These are phyloP conservation scores for Epinephelus malabaricus DNA, from an alignment of 2,797 vertebrate species.

Conservation along the genomic window DNA sequence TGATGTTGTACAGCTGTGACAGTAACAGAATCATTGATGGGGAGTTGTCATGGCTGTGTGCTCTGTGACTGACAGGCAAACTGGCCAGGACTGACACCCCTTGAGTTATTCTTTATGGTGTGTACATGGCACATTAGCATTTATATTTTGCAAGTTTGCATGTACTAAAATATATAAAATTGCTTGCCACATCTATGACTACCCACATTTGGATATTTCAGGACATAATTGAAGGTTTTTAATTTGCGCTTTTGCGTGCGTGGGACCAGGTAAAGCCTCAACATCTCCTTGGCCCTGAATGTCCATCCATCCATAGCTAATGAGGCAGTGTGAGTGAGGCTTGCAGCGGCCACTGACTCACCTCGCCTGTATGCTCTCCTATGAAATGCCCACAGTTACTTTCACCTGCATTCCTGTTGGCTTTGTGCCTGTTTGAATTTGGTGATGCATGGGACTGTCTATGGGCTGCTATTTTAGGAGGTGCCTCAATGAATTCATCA, in stretches of 20 bases:
- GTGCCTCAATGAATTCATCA: constrained; percentile 47
- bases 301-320: constrained; percentile 57
- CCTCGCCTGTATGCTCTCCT: constrained; percentile 15
- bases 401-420: constrained; percentile 53
- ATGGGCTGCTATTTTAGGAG: constrained; percentile 45
- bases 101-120: neutral
- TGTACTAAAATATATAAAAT: neutral
- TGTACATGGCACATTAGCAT: neutral
- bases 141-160: neutral
- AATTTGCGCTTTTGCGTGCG: constrained; percentile 21
- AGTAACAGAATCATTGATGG: constrained; percentile 11
- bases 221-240: constrained; percentile 32
- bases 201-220: neutral
- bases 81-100: constrained; percentile 13
- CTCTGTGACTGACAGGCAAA: constrained; percentile 24
- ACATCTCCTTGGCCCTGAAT: constrained; percentile 30
- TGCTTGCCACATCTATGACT: neutral
- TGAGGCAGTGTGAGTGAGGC: constrained; percentile 45
- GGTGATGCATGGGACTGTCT: constrained; percentile 40
- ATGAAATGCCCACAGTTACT: constrained; percentile 42
- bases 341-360: constrained; percentile 46
- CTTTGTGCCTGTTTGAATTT: constrained; percentile 51
- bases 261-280: constrained; percentile 38
- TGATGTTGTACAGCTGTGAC: constrained; percentile 31
- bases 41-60: neutral